phyloP scores from a whole-genome alignment of 2,888 invertebrate genomes.

The Hololepta plana region DNA sequence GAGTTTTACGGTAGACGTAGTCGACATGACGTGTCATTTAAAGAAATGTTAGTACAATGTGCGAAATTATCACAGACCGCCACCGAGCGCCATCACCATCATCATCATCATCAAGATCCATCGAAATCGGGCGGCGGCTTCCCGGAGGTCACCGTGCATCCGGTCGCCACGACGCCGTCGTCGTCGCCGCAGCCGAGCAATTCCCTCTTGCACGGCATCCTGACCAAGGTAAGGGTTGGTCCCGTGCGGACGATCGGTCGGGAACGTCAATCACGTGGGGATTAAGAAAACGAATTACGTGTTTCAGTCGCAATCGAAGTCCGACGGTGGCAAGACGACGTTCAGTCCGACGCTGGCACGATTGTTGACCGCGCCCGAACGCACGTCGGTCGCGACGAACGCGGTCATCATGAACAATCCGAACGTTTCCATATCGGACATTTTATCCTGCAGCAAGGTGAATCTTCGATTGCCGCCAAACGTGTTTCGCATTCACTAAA shows the following conservation, averaged over 20 bases:
- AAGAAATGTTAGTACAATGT: slow-evolving; percentile 59
- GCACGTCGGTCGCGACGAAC: slow-evolving; percentile 8
- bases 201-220: slow-evolving; percentile 57
- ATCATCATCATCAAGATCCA: slow-evolving; percentile 30
- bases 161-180: slow-evolving; percentile 31
- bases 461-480: slow-evolving; percentile 5
- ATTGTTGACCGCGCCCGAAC: slow-evolving; percentile 47
- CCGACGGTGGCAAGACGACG: slow-evolving; percentile 32
- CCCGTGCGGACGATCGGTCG: background rate
- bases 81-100: slow-evolving; percentile 24
- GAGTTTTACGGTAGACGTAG: background rate
- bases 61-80: slow-evolving; percentile 41
- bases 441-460: slow-evolving; percentile 26
- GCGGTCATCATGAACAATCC: slow-evolving; percentile 6
- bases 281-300: slow-evolving; percentile 5
- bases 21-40: slow-evolving; percentile 32
- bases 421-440: slow-evolving; percentile 25
- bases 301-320: slow-evolving; percentile 20
- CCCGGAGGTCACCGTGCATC: slow-evolving; percentile 63
- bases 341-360: slow-evolving; percentile 68
- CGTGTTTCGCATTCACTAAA: slow-evolving; percentile 6
- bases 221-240: slow-evolving; percentile 40
- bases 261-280: slow-evolving; percentile 3
- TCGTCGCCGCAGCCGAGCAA: slow-evolving; percentile 29
- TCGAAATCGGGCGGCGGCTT: no score